Evolutionary conservation across 2,113 vertebrate species (phyloP).

Genomic region (Pachyramphus minor): DNA sequence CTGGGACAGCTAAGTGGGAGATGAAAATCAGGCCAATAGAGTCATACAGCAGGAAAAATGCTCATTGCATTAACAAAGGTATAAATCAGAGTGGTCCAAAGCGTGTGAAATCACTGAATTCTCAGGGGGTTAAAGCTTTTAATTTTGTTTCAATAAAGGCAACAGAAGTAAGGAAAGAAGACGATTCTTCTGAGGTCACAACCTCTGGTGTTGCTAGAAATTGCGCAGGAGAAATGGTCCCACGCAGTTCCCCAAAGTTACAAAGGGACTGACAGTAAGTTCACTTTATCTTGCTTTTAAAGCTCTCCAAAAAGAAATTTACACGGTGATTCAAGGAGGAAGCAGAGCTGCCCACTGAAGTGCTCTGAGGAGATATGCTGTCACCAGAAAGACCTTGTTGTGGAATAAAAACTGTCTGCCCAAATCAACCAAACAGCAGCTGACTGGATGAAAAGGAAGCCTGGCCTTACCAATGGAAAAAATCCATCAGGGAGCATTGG

Average conservation of each 20-base stretch:
- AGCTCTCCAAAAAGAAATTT: background rate
- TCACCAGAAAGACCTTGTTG: background rate
- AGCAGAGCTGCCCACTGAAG: background rate
- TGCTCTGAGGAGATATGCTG: rapidly evolving
- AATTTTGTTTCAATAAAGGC: background rate
- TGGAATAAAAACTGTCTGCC: background rate
- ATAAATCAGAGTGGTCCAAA: conserved; percentile 14
- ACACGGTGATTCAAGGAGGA: background rate
- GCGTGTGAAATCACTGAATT: background rate
- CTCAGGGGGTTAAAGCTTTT: background rate
- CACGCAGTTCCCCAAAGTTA: background rate
- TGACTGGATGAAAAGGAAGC: background rate
- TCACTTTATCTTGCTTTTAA: background rate
- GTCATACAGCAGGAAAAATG: background rate
- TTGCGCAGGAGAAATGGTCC: background rate
- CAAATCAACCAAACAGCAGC: background rate
- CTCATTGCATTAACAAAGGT: conserved; percentile 22
- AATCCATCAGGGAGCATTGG: background rate
- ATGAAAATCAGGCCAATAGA: background rate
- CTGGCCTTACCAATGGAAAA: background rate
- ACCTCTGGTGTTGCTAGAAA: background rate
- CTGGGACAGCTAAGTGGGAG: background rate
- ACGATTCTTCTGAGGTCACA: background rate
- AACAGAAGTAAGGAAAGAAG: background rate
- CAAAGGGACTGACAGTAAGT: background rate